Evolutionary conservation across 2,888 invertebrate species (phyloP), one percentile per base, ranked within the genome.

Genomic region (Nowickia ferox): DNA sequence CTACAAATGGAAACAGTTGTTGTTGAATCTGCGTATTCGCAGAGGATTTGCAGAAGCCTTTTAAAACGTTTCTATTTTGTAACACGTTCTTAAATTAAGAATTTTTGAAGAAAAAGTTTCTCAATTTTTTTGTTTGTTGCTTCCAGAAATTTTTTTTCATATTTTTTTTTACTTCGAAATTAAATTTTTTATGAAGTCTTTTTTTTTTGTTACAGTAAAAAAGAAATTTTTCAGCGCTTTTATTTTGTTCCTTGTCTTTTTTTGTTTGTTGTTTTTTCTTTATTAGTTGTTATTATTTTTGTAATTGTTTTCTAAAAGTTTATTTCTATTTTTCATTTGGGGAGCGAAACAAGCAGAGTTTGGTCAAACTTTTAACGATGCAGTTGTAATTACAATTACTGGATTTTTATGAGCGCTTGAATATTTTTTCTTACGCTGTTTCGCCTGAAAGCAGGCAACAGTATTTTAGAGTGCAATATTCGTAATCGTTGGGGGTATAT

Each of bases 241-340:
- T 55, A 57, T 46, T 82, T 46, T 30, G n/a, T 69, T 30, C 9
- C 2, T 65, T 55, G 61, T 59, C 9, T 22, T 51, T 68, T 51
- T 61, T 53, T 61, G 44, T 66, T 72, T 84, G 72, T 78, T 30
- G 30, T 30, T 2, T 4, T 30, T 78, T 78, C 77, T 74, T 77
- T 84, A 78, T 72, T 83, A 66, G 83, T 84, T 84, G 72, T 83
- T 83, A 72, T 78, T 84, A 66, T 83, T 77, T 78, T 84, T 57
- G 74, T 78, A 84, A 78, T 84, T 84, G 71, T 53, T 78, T 59
- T 61, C 53, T 66, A 19, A 30, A 82, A 69, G n/a, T 78, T 72
- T 53, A 9, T 61, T 72, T 53, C 8, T 72, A 65, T 30, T 72
- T 78, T 53, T 38, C 59, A 57, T 40, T 78, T 38, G 61, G n/a